Percentiles rank a stretch among this genome's conserved stretches.
These are phyloP conservation scores for Oreochromis grahami DNA, from an alignment of 2,797 vertebrate genomes.

Conservation along the genomic window DNA sequence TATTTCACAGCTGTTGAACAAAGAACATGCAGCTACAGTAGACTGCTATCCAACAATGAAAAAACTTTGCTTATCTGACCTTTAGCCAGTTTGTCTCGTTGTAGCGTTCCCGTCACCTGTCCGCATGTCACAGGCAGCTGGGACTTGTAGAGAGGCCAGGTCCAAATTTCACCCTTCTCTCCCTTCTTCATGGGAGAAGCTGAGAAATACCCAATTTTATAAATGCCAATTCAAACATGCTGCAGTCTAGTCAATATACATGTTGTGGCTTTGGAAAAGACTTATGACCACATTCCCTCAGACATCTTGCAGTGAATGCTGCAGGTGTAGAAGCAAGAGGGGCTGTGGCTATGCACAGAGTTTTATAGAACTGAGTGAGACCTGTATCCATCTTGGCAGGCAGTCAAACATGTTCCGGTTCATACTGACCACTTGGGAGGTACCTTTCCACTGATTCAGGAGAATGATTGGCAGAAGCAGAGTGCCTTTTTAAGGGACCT, in stretches of 20 bases:
- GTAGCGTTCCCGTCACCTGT: background rate
- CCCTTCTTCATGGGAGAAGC: constrained; percentile 57
- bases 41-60: background rate
- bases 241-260: background rate
- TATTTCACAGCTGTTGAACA: background rate
- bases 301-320: background rate
- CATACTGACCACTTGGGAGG: background rate
- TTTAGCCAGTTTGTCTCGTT: constrained; percentile 46
- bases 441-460: background rate
- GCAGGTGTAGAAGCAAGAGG: background rate
- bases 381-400: background rate
- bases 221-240: background rate
- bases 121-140: constrained; percentile 70
- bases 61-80: constrained; percentile 39
- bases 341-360: background rate
- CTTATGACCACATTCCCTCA: background rate
- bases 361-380: background rate
- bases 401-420: background rate
- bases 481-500: background rate
- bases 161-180: constrained; percentile 52
- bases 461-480: background rate
- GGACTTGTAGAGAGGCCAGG: constrained; percentile 43
- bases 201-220: background rate
- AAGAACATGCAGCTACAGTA: background rate
- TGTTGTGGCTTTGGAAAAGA: background rate